A percentile compares a stretch with the other conserved stretches of the same genome.
These are phyloP conservation scores for Coturnix japonica DNA, from an alignment of 2,113 vertebrate species.

Conservation along the genomic window DNA sequence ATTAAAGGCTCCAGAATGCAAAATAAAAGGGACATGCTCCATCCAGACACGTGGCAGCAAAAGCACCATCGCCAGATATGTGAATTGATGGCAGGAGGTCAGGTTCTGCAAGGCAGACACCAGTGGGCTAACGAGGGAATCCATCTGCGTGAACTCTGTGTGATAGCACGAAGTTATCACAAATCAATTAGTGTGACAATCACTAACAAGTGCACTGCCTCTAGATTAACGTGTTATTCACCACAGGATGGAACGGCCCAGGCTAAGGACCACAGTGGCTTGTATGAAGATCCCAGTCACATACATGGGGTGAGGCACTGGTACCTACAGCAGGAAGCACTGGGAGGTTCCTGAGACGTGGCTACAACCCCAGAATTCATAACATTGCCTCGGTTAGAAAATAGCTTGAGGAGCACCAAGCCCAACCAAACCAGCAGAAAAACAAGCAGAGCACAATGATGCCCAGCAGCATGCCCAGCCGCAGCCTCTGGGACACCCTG, in stretches of 20 bases:
- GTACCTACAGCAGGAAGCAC: background rate
- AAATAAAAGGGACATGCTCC: background rate
- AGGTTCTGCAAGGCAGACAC: background rate
- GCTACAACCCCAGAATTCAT: background rate
- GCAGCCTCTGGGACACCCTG: background rate
- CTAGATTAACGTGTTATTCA: background rate
- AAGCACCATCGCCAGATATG: background rate
- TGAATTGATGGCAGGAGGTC: background rate
- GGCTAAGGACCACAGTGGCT: background rate
- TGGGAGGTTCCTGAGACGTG: background rate
- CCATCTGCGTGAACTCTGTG: background rate
- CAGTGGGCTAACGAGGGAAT: background rate
- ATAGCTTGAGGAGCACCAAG: background rate
- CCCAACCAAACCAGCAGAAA: background rate
- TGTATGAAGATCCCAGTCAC: background rate
- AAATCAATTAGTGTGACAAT: background rate
- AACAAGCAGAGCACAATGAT: background rate
- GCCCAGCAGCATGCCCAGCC: background rate
- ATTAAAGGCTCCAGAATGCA: constrained; percentile 44
- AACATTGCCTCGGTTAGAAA: background rate
- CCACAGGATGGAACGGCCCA: fast-evolving
- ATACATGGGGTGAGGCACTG: background rate
- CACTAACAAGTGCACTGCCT: fast-evolving
- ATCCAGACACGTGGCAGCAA: fast-evolving
- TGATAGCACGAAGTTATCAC: background rate